Conservation (phyloP, 2,113 vertebrate species). For the Lophotis ruficrista region DNA sequence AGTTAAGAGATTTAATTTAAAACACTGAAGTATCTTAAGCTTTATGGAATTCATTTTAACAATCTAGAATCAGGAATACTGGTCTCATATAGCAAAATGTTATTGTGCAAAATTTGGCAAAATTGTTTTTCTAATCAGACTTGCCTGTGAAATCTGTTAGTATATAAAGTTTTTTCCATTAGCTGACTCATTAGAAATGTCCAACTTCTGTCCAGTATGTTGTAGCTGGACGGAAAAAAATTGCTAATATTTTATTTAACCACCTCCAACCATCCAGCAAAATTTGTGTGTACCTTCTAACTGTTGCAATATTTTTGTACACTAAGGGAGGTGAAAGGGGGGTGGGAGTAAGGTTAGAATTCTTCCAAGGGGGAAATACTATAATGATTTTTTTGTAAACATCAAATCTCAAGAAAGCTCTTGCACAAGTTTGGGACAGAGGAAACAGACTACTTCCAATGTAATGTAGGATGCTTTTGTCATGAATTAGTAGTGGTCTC, state of each 20-base stretch:
- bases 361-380: background rate
- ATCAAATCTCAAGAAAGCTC: background rate
- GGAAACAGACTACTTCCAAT: background rate
- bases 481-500: background rate
- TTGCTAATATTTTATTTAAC: background rate
- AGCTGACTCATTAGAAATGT: background rate
- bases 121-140: background rate
- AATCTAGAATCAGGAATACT: background rate
- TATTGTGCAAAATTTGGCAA: background rate
- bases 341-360: background rate
- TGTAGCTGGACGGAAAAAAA: background rate
- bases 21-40: background rate
- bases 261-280: background rate
- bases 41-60: background rate
- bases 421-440: background rate
- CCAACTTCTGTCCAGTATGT: background rate
- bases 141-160: background rate
- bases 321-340: accelerated
- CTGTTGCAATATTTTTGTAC: background rate
- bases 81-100: background rate
- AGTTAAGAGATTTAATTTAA: background rate
- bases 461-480: background rate
- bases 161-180: background rate
- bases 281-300: background rate
- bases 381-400: background rate